Evolutionary conservation across 1,140 invertebrate species (phyloP).

Genomic region (Heliconius eleuchia): DNA sequence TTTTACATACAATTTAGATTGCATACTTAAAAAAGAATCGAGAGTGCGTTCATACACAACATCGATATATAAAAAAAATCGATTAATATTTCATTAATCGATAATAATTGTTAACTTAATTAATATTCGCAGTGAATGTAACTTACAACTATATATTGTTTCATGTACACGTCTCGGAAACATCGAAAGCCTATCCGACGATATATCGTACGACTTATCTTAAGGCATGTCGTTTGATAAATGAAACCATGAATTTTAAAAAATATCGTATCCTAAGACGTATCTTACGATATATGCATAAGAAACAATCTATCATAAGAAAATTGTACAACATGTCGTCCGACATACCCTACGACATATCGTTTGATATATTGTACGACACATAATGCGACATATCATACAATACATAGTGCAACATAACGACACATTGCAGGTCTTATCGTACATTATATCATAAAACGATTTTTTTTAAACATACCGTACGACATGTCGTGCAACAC

Average conservation of each 20-base stretch:
- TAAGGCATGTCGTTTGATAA: background rate
- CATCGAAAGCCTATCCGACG: conserved; percentile 17
- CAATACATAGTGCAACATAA: background rate
- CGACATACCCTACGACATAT: background rate
- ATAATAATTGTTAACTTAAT: conserved; percentile 55
- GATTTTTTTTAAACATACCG: too few relatives aligned
- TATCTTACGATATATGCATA: background rate
- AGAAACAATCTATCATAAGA: too few relatives aligned
- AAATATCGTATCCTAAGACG: background rate
- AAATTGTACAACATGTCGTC: background rate
- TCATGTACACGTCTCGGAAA: conserved; percentile 37
- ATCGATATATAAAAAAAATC: conserved; percentile 62
- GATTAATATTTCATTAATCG: conserved; percentile 47
- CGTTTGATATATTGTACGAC: background rate
- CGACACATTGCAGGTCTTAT: too few relatives aligned
- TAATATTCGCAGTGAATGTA: conserved; percentile 72
- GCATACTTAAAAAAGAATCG: conserved; percentile 50
- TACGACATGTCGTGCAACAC: background rate
- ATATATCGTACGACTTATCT: conserved; percentile 16
- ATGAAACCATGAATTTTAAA: background rate
- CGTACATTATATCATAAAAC: background rate
- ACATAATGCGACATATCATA: background rate
- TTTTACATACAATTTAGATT: conserved; percentile 56
- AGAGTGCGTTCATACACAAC: conserved; percentile 68
- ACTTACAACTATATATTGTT: conserved; percentile 53